Percentiles rank a stretch among this genome's conserved stretches.
phyloP scores from a whole-genome alignment of 2,113 vertebrate genomes.

The Apaloderma vittatum region DNA sequence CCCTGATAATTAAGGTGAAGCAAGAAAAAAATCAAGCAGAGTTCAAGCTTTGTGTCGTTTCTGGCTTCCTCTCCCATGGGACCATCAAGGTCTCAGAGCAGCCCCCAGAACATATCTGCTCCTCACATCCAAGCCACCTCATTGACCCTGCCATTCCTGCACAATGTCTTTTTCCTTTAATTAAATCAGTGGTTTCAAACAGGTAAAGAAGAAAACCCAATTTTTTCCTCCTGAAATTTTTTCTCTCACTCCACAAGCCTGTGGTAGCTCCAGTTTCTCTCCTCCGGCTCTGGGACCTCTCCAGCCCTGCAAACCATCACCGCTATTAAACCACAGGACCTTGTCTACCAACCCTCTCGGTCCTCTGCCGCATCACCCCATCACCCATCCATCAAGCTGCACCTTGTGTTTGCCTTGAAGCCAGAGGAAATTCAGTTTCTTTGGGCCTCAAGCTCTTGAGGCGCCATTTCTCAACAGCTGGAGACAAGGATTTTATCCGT shows the following conservation, averaged over 20 bases:
- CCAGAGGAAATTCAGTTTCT: neutral
- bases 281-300: neutral
- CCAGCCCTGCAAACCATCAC: neutral
- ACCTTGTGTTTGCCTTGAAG: neutral
- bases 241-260: neutral
- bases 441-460: neutral
- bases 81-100: neutral
- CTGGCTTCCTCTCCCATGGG: neutral
- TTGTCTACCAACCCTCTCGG: neutral
- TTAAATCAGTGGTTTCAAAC: neutral
- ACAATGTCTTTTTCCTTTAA: neutral
- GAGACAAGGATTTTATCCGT: neutral
- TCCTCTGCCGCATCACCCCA: neutral
- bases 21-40: neutral
- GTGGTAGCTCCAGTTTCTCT: neutral
- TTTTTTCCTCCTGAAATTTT: neutral
- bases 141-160: neutral
- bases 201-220: neutral
- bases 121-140: neutral
- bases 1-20: neutral
- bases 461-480: neutral
- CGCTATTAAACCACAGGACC: neutral
- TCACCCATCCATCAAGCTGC: neutral
- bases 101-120: rapidly evolving
- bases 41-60: neutral